phyloP scores from a whole-genome alignment of 2,888 invertebrate species.

The Lissocephala sabroskyi region DNA sequence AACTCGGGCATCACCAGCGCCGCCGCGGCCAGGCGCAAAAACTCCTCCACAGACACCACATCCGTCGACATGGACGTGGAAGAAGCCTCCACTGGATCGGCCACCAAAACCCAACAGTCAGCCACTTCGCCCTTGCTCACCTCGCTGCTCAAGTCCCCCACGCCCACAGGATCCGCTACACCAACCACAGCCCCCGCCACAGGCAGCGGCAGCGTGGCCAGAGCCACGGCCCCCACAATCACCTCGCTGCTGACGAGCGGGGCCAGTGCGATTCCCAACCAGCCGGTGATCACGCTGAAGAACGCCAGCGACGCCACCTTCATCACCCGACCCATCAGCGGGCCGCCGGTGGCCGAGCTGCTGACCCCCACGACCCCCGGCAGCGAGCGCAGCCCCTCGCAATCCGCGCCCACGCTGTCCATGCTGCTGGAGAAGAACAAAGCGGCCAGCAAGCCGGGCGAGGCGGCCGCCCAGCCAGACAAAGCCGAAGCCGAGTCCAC shows the following conservation, averaged over 20 bases:
- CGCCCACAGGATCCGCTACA: too few species aligned
- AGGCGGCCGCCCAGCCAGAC: neutral
- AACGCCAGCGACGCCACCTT: constrained; percentile 52
- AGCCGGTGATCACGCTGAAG: constrained; percentile 52
- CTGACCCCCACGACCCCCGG: constrained; percentile 12
- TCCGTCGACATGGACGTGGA: constrained; percentile 66
- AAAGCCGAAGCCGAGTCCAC: constrained; percentile 1
- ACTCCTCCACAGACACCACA: constrained; percentile 50
- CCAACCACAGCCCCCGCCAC: constrained; percentile 74
- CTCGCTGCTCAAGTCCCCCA: constrained; percentile 82
- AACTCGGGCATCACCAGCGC: constrained; percentile 15
- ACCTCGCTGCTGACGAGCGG: constrained; percentile 71
- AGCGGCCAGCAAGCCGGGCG: neutral
- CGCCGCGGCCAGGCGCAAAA: constrained; percentile 22
- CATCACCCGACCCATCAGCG: constrained; percentile 67
- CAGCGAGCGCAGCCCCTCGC: constrained; percentile 74
- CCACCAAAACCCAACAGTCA: constrained; percentile 52
- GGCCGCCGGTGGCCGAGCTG: constrained; percentile 56
- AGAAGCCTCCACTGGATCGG: constrained; percentile 33
- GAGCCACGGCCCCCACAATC: constrained; percentile 70
- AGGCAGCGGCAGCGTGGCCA: constrained; percentile 44
- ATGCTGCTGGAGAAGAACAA: constrained; percentile 79
- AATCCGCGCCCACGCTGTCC: constrained; percentile 83
- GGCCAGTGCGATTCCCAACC: constrained; percentile 45
- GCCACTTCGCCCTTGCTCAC: constrained; percentile 84